These are phyloP conservation scores for Elephantulus edwardii DNA, from an alignment of 2,113 vertebrate species.

Conservation along the genomic window DNA sequence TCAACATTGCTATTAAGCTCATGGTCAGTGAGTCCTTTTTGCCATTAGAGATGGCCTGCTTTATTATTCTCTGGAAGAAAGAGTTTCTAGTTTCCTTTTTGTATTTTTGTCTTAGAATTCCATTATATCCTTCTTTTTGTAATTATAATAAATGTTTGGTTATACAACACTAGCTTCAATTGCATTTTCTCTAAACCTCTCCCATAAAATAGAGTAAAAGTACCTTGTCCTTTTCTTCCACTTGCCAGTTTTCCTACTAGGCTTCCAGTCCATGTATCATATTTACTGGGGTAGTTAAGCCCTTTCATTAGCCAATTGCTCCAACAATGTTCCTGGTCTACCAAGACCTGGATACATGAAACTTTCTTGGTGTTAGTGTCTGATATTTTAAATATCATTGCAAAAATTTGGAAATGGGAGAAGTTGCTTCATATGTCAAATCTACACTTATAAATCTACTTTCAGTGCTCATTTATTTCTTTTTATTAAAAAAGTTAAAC, in stretches of 20 bases:
- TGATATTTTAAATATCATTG: not conserved
- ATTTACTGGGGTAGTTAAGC: not conserved
- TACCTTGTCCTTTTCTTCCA: not conserved
- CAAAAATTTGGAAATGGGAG: not conserved
- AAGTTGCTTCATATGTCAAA: not conserved
- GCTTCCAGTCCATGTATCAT: not conserved
- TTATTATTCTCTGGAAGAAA: not conserved
- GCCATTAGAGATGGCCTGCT: not conserved
- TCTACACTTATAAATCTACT: not conserved
- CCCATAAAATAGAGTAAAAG: not conserved
- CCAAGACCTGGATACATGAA: not conserved
- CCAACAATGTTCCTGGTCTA: not conserved
- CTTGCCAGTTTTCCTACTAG: not conserved
- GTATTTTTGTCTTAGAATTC: not conserved
- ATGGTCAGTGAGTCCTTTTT: slow-evolving; percentile 9
- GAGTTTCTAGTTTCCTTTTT: not conserved
- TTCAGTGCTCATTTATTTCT: not conserved
- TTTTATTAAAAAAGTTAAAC: not conserved
- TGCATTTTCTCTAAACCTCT: not conserved
- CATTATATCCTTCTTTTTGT: not conserved
- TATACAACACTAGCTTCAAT: not conserved
- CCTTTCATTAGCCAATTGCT: not conserved
- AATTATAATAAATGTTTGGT: not conserved
- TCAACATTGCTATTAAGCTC: not conserved
- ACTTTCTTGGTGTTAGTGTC: not conserved